Conservation (phyloP, 2,113 vertebrate genomes). For the Clupea harengus region DNA sequence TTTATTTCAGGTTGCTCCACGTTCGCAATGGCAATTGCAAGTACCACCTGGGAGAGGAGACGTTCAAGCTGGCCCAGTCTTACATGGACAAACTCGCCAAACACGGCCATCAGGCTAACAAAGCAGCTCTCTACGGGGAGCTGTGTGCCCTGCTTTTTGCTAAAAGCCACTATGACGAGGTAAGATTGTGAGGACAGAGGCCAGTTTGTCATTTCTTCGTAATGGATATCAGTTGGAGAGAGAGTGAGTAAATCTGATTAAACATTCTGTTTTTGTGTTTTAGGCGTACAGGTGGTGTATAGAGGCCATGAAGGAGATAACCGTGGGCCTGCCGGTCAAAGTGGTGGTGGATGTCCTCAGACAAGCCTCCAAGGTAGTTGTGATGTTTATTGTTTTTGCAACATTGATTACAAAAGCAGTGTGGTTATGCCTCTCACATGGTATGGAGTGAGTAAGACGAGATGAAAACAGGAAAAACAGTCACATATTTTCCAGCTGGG, state of each 20-base stretch:
- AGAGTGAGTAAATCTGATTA: neutral
- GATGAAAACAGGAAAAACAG: neutral
- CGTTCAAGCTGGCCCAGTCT: slow-evolving; percentile 93
- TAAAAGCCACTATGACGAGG: slow-evolving; percentile 99
- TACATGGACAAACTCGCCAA: slow-evolving; percentile 97
- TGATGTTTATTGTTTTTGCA: neutral
- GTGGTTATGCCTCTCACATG: neutral
- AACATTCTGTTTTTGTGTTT: slow-evolving; percentile 13
- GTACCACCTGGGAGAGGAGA: slow-evolving; percentile 97
- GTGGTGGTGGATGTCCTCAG: slow-evolving; percentile 96
- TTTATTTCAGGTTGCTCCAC: slow-evolving; percentile 84
- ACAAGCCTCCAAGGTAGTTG: slow-evolving; percentile 92
- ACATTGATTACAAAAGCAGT: neutral
- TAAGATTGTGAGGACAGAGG: slow-evolving; percentile 45
- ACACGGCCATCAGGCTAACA: slow-evolving; percentile 94
- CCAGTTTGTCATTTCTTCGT: neutral
- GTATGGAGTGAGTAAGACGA: neutral
- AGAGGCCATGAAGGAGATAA: slow-evolving; percentile 98
- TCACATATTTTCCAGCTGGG: neutral
- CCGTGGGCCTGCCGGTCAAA: slow-evolving; percentile 89
- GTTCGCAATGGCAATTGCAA: slow-evolving; percentile 97
- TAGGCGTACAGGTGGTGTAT: slow-evolving; percentile 99
- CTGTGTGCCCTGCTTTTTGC: slow-evolving; percentile 95
- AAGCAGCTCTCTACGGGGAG: slow-evolving; percentile 94
- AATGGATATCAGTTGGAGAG: neutral